Evolutionary conservation across 2,797 vertebrate species (phyloP).

Genomic region (Phoxinus dragarum): DNA sequence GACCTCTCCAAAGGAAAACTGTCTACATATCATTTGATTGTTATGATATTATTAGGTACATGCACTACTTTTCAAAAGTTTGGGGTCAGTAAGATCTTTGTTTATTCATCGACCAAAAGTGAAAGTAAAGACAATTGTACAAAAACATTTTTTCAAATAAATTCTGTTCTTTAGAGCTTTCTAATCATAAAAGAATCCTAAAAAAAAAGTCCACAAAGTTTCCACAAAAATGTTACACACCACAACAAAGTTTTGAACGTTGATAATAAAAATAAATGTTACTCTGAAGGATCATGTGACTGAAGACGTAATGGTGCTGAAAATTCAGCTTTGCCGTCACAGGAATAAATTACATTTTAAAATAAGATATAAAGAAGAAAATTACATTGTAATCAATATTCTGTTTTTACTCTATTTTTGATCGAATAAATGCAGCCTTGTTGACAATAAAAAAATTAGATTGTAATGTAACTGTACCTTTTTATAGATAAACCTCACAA

Average conservation of each 20-base stretch:
- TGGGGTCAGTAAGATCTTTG: neutral
- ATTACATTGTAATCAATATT: neutral
- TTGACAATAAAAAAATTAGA: neutral
- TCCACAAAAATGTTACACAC: neutral
- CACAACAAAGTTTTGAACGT: neutral
- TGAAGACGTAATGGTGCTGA: neutral
- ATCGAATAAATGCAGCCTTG: neutral
- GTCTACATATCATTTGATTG: neutral
- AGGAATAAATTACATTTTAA: neutral
- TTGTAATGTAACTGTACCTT: neutral
- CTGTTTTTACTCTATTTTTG: neutral
- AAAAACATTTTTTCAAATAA: neutral
- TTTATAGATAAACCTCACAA: neutral
- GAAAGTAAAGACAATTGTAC: neutral
- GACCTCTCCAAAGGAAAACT: neutral
- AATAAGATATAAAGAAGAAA: neutral
- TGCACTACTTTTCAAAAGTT: neutral
- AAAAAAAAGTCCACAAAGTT: neutral
- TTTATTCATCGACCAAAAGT: neutral
- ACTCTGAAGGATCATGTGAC: neutral
- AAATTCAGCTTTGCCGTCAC: neutral
- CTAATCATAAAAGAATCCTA: neutral
- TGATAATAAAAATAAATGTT: neutral
- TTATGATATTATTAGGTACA: neutral
- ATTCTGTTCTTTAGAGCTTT: neutral